Evolutionary conservation across 1,140 invertebrate species (phyloP).

Genomic region (Brachionus koreanus): DNA sequence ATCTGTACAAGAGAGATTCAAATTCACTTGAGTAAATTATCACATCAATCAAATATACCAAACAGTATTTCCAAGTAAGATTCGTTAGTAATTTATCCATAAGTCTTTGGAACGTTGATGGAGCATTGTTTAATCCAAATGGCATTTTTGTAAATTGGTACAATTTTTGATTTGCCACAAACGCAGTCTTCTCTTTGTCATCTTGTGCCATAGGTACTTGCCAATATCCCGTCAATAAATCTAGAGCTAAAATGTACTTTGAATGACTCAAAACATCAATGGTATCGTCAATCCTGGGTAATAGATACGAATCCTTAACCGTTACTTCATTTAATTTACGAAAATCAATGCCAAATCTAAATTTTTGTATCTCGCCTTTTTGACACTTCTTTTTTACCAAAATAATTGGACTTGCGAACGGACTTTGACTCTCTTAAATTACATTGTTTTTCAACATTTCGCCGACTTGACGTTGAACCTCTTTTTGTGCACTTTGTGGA

Average conservation of each 20-base stretch:
- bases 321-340: neutral
- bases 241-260: neutral
- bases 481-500: neutral
- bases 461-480: neutral
- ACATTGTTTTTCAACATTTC: constrained; percentile 3
- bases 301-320: neutral
- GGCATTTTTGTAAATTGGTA: constrained; percentile 54
- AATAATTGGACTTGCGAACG: neutral
- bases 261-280: neutral
- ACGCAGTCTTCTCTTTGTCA: constrained; percentile 16
- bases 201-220: neutral
- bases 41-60: constrained; percentile 28
- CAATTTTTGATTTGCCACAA: constrained; percentile 33
- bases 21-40: neutral
- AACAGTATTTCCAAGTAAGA: constrained; percentile 35
- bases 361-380: neutral
- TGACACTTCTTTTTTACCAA: constrained; percentile 2
- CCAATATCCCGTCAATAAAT: neutral
- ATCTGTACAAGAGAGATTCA: neutral
- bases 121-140: constrained; percentile 57
- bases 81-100: constrained; percentile 48
- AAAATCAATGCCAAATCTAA: neutral
- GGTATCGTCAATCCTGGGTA: neutral
- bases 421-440: neutral
- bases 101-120: constrained; percentile 53